phyloP scores from a whole-genome alignment of 2,113 vertebrate genomes.

The Alligator mississippiensis region DNA sequence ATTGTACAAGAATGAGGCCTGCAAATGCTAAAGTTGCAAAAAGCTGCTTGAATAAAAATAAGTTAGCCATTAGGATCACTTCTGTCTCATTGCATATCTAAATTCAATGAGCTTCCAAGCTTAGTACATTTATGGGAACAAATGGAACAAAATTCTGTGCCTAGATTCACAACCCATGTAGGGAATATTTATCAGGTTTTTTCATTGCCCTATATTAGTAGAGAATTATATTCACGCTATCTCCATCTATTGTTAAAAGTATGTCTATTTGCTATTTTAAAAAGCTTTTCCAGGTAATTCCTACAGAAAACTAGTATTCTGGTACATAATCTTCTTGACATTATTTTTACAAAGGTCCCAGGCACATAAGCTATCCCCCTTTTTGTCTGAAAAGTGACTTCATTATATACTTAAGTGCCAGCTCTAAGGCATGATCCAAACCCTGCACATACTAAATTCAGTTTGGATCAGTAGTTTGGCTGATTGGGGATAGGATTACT shows the following conservation, averaged over 20 bases:
- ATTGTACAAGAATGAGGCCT: slow-evolving; percentile 14
- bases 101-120: slow-evolving; percentile 53
- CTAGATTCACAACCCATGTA: background rate
- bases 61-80: slow-evolving; percentile 17
- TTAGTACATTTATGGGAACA: background rate
- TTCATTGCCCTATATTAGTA: background rate
- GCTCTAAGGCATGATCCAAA: background rate
- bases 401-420: background rate
- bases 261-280: background rate
- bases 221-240: background rate
- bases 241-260: background rate
- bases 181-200: background rate
- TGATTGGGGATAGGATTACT: too few relatives aligned
- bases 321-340: background rate
- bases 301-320: background rate
- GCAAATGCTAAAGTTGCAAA: slow-evolving; percentile 34
- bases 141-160: background rate
- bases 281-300: slow-evolving; percentile 7
- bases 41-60: slow-evolving; percentile 64
- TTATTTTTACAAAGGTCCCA: background rate
- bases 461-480: background rate
- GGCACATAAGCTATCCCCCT: background rate
- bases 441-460: background rate
- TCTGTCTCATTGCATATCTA: slow-evolving; percentile 53
- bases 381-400: background rate